Evolutionary conservation across 2,113 vertebrate species (phyloP).

Genomic region (Myrmophylax atrothorax): DNA sequence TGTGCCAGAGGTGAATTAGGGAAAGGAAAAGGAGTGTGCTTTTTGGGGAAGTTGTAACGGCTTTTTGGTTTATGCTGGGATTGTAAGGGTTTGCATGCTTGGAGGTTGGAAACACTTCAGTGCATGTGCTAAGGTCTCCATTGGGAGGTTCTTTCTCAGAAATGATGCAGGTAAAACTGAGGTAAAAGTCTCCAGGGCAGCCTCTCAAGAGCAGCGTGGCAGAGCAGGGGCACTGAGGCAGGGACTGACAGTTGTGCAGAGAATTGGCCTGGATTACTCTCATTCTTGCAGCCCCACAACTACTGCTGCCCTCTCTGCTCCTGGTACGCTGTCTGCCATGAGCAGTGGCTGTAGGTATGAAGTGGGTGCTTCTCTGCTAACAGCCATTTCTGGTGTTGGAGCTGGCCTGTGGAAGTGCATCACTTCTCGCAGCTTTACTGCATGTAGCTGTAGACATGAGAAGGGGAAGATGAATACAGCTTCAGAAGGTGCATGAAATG

Average conservation of each 20-base stretch:
- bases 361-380: not conserved
- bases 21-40: not conserved
- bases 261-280: not conserved
- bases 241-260: not conserved
- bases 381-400: not conserved
- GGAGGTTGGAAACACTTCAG: not conserved
- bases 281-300: not conserved
- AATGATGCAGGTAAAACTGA: rapidly evolving
- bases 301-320: not conserved
- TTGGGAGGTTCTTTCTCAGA: not conserved
- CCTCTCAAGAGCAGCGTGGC: rapidly evolving
- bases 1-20: not conserved
- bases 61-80: not conserved
- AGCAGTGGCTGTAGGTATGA: not conserved
- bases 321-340: rapidly evolving
- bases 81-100: not conserved
- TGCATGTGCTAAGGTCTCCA: not conserved
- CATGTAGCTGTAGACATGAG: not conserved
- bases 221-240: no score
- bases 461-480: not conserved
- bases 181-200: not conserved
- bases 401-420: not conserved
- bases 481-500: not conserved
- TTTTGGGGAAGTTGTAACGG: not conserved
- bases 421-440: not conserved